Percentiles rank a stretch among this genome's conserved stretches.
Conservation (phyloP, 1,140 invertebrate genomes). For the Drosophila chauvacae region DNA sequence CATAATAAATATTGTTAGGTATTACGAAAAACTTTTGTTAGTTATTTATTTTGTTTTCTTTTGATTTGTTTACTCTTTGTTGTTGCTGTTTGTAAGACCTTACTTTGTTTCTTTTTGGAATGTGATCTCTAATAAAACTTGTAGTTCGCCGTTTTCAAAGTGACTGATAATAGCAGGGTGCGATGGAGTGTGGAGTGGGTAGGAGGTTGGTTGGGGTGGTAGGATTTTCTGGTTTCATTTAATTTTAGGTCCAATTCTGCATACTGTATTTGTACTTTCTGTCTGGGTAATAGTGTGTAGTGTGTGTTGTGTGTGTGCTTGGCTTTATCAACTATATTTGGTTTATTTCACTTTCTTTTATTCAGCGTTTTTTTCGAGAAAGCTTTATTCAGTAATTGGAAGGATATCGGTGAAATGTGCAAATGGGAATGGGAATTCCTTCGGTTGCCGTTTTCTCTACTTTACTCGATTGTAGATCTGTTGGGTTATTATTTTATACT, state of each 20-base stretch:
- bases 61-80: slow-evolving; percentile 49
- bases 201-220: slow-evolving; percentile 2
- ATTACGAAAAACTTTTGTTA: slow-evolving; percentile 47
- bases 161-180: slow-evolving; percentile 31
- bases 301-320: slow-evolving; percentile 18
- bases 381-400: slow-evolving; percentile 10
- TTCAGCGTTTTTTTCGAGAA: slow-evolving; percentile 5
- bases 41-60: slow-evolving; percentile 32
- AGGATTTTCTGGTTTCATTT: slow-evolving; percentile 22
- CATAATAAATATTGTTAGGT: slow-evolving; percentile 37
- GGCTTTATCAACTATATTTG: slow-evolving; percentile 77
- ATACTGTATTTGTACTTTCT: slow-evolving; percentile 78
- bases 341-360: slow-evolving; percentile 62
- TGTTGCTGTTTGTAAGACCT: slow-evolving; percentile 71
- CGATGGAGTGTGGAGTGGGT: slow-evolving; percentile 22
- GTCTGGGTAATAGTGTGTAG: slow-evolving; percentile 26
- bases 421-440: slow-evolving; percentile 36
- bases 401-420: slow-evolving; percentile 32
- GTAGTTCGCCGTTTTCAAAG: slow-evolving; percentile 44
- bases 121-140: slow-evolving; percentile 79
- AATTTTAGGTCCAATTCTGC: slow-evolving; percentile 45
- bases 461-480: slow-evolving; percentile 15
- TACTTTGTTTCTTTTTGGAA: slow-evolving; percentile 81
- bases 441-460: slow-evolving; percentile 17
- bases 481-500: slow-evolving; percentile 19